Conservation (phyloP, 2,888 invertebrate species). For the Ennomos erosarius region DNA sequence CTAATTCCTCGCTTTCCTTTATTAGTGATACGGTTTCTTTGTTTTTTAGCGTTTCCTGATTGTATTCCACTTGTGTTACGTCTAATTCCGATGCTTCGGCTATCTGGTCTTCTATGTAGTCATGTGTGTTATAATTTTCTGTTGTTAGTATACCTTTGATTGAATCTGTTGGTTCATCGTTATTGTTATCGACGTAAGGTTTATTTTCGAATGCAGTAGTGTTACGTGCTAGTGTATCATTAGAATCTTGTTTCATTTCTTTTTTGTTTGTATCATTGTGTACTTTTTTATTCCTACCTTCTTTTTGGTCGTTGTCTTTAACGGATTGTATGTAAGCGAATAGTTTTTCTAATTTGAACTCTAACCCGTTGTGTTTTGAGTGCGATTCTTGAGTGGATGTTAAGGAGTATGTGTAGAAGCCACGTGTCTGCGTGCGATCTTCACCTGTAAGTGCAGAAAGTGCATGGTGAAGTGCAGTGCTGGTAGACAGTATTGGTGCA, state of each 20-base stretch:
- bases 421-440: constrained; percentile 42
- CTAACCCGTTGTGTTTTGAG: constrained; percentile 25
- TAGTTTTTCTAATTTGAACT: constrained; percentile 32
- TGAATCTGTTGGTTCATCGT: not conserved
- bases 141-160: constrained; percentile 11
- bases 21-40: constrained; percentile 20
- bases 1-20: constrained; percentile 4
- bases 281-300: constrained; percentile 4
- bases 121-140: constrained; percentile 8
- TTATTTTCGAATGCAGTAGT: not conserved
- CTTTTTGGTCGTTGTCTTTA: constrained; percentile 12
- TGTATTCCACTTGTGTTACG: constrained; percentile 8
- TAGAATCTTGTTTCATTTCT: not conserved
- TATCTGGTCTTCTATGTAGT: constrained; percentile 31
- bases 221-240: not conserved
- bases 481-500: constrained; percentile 6
- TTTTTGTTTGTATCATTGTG: constrained; percentile 2
- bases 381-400: constrained; percentile 31
- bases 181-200: not conserved
- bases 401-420: constrained; percentile 55
- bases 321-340: constrained; percentile 34
- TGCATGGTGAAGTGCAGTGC: constrained; percentile 22
- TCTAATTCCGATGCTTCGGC: constrained; percentile 30
- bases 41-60: constrained; percentile 11
- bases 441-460: constrained; percentile 55